Conservation (phyloP, 92 coral and sea anemone genomes). For the Nematostella vectensis region DNA sequence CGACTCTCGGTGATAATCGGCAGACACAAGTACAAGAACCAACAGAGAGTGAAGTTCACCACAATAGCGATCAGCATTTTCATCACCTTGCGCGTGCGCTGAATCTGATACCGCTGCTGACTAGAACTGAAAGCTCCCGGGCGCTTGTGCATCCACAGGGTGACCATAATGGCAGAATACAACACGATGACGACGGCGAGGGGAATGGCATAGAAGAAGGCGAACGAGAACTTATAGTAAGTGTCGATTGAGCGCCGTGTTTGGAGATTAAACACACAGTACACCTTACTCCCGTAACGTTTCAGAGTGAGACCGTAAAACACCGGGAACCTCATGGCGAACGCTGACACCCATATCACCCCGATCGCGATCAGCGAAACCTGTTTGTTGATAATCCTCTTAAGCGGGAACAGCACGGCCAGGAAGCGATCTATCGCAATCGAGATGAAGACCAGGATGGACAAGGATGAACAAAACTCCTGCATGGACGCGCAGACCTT, state of each 20-base stretch:
- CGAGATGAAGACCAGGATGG: constrained; percentile 40
- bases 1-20: constrained; percentile 9
- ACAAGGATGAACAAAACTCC: constrained; percentile 59
- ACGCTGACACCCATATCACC: constrained; percentile 40
- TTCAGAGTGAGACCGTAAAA: constrained; percentile 28
- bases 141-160: constrained; percentile 35
- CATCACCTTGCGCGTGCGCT: constrained; percentile 43
- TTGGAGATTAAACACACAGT: constrained; percentile 16
- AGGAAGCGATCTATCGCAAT: constrained; percentile 50
- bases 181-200: constrained; percentile 33
- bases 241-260: constrained; percentile 10
- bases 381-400: constrained; percentile 24
- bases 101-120: constrained; percentile 21
- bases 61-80: constrained; percentile 45
- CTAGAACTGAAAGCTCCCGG: constrained; percentile 31
- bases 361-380: constrained; percentile 26
- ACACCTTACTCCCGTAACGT: constrained; percentile 6
- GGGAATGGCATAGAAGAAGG: constrained; percentile 44
- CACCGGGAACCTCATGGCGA: constrained; percentile 36
- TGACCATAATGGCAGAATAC: constrained; percentile 31
- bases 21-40: constrained; percentile 46
- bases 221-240: constrained; percentile 27
- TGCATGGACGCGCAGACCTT: constrained; percentile 42
- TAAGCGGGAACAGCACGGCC: constrained; percentile 47
- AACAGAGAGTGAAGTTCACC: constrained; percentile 33